phyloP scores from a whole-genome alignment of 53 echinoderm and acorn worm genomes.

The Arbacia lixula region DNA sequence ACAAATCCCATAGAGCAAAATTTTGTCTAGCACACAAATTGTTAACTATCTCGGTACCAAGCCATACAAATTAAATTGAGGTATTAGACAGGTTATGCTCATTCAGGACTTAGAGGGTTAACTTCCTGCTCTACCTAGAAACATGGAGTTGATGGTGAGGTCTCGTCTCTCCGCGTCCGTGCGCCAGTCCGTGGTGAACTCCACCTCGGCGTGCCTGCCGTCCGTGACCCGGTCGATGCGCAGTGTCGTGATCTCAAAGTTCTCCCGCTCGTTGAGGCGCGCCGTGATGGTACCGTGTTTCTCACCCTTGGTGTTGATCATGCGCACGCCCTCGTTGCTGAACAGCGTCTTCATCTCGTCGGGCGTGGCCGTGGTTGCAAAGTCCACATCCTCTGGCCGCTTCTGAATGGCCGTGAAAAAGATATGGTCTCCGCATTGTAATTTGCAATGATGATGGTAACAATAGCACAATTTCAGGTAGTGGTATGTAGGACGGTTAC shows the following conservation, averaged over 20 bases:
- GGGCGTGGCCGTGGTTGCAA: slow-evolving; percentile 98
- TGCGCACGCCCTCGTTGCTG: slow-evolving; percentile 76
- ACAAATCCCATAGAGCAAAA: too few relatives aligned
- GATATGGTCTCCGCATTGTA: too few relatives aligned
- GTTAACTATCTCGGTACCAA: too few relatives aligned
- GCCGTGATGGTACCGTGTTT: slow-evolving; percentile 97
- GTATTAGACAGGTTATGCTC: too few relatives aligned
- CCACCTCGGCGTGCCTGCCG: slow-evolving; percentile 95
- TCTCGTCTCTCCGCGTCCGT: slow-evolving; percentile 94
- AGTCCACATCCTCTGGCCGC: slow-evolving; percentile 90
- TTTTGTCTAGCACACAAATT: too few relatives aligned
- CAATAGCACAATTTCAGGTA: too few relatives aligned
- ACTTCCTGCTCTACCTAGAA: slow-evolving; percentile 89
- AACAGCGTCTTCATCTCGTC: slow-evolving; percentile 95
- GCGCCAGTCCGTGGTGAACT: slow-evolving; percentile 96
- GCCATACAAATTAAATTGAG: too few relatives aligned
- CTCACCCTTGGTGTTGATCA: slow-evolving; percentile 97
- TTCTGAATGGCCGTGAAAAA: slow-evolving; percentile 61
- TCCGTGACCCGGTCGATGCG: slow-evolving; percentile 88
- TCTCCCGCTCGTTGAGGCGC: slow-evolving; percentile 75
- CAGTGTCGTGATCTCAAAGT: slow-evolving; percentile 95
- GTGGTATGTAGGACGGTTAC: too few relatives aligned
- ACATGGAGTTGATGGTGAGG: slow-evolving; percentile 98
- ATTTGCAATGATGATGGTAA: too few relatives aligned
- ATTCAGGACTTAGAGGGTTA: too few relatives aligned